A percentile compares a stretch with the other conserved stretches of the same genome.
phyloP scores from a whole-genome alignment of 1,140 invertebrate genomes.

The Lepidurus arcticus region DNA sequence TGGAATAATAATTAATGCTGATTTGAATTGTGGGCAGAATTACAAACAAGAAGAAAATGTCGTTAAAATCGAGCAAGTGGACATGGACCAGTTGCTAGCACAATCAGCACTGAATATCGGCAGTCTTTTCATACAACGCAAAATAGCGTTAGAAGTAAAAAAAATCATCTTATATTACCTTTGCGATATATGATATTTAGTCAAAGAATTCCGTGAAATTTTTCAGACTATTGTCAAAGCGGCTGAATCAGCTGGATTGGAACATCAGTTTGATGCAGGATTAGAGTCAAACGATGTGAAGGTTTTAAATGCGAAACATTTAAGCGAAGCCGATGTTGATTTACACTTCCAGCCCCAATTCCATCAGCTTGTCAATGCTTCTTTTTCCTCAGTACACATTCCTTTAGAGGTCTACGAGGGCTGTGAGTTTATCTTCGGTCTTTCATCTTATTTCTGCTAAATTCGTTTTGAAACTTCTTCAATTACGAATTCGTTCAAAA shows the following conservation, averaged over 20 bases:
- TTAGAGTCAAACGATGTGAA: constrained; percentile 25
- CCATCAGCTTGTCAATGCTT: constrained; percentile 20
- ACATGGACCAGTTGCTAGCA: background rate
- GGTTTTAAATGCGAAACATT: constrained; percentile 23
- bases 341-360: constrained; percentile 23
- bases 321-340: constrained; percentile 22
- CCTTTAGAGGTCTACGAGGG: constrained; percentile 35
- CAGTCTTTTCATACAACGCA: background rate
- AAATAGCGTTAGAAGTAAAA: background rate
- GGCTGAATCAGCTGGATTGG: constrained; percentile 25
- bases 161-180: background rate
- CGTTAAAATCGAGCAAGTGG: background rate
- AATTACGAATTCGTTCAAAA: background rate
- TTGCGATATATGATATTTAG: background rate
- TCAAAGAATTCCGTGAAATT: background rate
- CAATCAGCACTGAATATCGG: background rate
- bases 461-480: background rate
- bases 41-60: background rate
- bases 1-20: background rate
- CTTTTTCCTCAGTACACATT: constrained; percentile 33
- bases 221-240: constrained; percentile 16
- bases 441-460: background rate
- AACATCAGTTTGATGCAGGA: constrained; percentile 4
- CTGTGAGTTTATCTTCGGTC: constrained; percentile 29
- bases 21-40: background rate